Evolutionary conservation across 1,140 invertebrate genomes (phyloP).

Genomic region (Tetragonula clypearis): DNA sequence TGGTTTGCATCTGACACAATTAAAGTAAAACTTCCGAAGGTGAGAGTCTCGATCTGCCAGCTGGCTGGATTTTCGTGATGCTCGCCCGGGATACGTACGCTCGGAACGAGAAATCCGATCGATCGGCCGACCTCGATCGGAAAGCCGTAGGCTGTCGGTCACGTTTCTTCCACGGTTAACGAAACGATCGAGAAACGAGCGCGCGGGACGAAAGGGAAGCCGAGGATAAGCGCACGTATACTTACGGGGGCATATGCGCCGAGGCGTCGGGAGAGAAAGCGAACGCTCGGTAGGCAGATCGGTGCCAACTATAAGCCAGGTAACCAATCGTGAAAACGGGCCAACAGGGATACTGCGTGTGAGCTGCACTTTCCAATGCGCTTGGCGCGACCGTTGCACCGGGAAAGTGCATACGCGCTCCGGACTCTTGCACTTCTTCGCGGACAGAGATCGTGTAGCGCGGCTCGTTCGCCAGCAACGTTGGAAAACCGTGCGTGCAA

Average conservation of each 20-base stretch:
- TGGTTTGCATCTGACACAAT: too few relatives aligned
- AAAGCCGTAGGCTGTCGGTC: constrained; percentile 43
- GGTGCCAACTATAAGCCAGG: constrained; percentile 68
- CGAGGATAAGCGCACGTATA: constrained; percentile 26
- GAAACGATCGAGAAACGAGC: constrained; percentile 46
- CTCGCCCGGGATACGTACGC: not conserved
- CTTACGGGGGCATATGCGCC: constrained; percentile 13
- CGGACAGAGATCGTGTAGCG: constrained; percentile 11
- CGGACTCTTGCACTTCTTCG: not conserved
- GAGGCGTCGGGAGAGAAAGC: constrained; percentile 74
- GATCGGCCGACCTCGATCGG: constrained; percentile 29
- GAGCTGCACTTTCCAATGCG: constrained; percentile 74
- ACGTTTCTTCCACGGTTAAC: constrained; percentile 60
- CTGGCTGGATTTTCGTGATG: constrained; percentile 1
- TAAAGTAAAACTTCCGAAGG: too few relatives aligned
- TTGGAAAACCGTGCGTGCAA: constrained; percentile 26
- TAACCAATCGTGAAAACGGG: constrained; percentile 57
- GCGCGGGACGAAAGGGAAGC: constrained; percentile 1
- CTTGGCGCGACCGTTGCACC: constrained; percentile 64
- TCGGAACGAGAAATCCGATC: constrained; percentile 40
- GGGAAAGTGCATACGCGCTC: constrained; percentile 62
- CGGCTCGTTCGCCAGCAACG: not conserved
- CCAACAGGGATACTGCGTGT: constrained; percentile 52
- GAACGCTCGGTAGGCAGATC: constrained; percentile 70
- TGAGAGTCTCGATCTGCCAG: not conserved